These are phyloP conservation scores for Ormia ochracea DNA, from an alignment of 2,888 invertebrate genomes.

Conservation along the genomic window DNA sequence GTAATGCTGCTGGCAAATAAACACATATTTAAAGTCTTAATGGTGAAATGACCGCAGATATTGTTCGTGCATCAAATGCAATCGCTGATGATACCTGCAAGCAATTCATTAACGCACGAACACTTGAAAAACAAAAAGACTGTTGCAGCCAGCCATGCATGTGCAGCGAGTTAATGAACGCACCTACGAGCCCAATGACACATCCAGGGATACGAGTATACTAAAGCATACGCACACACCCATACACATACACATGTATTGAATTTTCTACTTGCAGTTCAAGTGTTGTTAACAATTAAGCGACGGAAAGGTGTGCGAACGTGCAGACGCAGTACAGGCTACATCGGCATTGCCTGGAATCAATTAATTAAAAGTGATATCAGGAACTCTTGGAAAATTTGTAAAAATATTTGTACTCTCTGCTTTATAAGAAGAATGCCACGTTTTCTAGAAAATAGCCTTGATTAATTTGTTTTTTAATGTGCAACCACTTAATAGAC, in stretches of 20 bases:
- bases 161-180: no score
- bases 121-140: conserved; percentile 54
- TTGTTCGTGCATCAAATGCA: conserved; percentile 85
- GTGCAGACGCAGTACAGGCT: no score
- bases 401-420: no score
- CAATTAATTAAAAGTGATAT: no score
- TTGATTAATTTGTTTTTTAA: no score
- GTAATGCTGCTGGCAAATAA: conserved; percentile 56
- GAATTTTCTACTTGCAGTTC: background rate
- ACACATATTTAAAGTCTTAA: conserved; percentile 57
- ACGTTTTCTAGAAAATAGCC: no score
- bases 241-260: background rate
- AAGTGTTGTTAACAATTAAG: conserved; percentile 26
- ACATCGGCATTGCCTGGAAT: no score
- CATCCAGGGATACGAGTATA: no score
- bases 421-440: no score
- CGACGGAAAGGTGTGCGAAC: conserved; percentile 17
- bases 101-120: conserved; percentile 67
- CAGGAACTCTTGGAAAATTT: no score
- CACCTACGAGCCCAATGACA: no score
- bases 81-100: conserved; percentile 77
- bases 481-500: no score
- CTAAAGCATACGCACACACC: background rate
- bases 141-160: background rate
- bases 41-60: conserved; percentile 73